Base-by-base conservation (phyloP, 2,113 vertebrate species). In the Petrocephalus zakoni region DNA sequence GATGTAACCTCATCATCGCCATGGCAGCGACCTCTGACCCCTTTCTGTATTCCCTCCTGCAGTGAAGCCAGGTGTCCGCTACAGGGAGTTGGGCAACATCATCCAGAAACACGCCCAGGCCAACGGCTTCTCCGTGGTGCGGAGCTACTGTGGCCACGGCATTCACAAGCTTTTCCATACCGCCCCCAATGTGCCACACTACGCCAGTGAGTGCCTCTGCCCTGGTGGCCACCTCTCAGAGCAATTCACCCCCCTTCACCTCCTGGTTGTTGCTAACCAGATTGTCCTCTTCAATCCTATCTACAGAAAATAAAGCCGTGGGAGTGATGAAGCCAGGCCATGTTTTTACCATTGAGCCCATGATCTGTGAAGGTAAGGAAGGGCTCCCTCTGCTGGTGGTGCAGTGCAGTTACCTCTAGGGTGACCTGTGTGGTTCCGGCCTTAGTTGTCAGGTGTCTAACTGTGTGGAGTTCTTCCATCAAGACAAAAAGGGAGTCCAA, bases 51-150 rank as follows among this genome's bases (percentile, higher is more conserved):
- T 58, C 87, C 75, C 81, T 88, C 91, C 92, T 93, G 47, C 94
- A 99, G 98, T 99, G 90, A 99, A 99, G 91, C 98, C 98, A 87
- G 98, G 98, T 25, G 95, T 99, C 83, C 97, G 98, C 51, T 99
- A 99, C 94, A 95, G 98, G 93, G 98, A 99, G 88, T 87, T 99
- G 90, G 98, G 98, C 75, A 99, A 99, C 93, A 97, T 99, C 90
- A 99, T 99, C 92, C 98, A 99, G 96, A 99, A 99, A 90, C 98
- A 99, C 0, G 98, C 98, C 9, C 98, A 99, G 93, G 98, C 98
- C 82, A 98, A 94, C 87, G 97, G 98, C 81, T 99, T 99, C 96
- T 99, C 98, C 15, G 98, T 99, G 90, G 98, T 99, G 93, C 95
- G 98, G 84, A 99, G 98, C 93, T 99, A 99, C 93, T 99, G 98